These are phyloP conservation scores for Acanthiza pusilla DNA, from an alignment of 2,797 vertebrate genomes.

Conservation along the genomic window DNA sequence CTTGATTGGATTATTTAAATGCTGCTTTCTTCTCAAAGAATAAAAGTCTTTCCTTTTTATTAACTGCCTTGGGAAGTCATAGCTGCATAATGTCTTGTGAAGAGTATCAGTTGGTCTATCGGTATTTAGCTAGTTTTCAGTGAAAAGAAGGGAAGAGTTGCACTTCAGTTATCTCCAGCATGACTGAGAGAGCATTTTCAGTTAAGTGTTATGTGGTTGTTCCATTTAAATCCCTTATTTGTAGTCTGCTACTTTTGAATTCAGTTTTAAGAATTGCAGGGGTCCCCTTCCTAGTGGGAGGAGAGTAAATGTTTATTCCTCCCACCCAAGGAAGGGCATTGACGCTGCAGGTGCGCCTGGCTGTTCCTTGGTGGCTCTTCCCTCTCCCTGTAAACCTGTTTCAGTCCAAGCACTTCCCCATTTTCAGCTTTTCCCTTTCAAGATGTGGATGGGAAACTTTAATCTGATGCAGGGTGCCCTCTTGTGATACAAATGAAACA, in stretches of 20 bases:
- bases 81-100: not conserved
- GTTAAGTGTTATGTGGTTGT: not conserved
- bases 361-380: not conserved
- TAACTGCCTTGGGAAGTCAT: not conserved
- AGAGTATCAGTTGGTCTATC: not conserved
- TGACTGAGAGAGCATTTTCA: not conserved
- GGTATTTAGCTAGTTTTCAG: not conserved
- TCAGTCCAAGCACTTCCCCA: not conserved
- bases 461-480: not conserved
- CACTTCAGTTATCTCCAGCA: not conserved
- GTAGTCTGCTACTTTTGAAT: not conserved
- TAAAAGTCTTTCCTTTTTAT: not conserved
- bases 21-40: not conserved
- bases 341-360: not conserved
- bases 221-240: not conserved
- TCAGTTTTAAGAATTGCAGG: not conserved
- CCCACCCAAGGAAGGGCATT: no score
- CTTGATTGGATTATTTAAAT: not conserved
- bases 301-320: not conserved
- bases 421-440: not conserved
- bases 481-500: not conserved
- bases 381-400: accelerated
- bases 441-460: not conserved
- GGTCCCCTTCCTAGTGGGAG: not conserved
- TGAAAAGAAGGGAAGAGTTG: not conserved